These are phyloP conservation scores for honey bee (Apis mellifera) DNA, from an alignment of 1,140 invertebrate genomes.

Conservation along the genomic window DNA sequence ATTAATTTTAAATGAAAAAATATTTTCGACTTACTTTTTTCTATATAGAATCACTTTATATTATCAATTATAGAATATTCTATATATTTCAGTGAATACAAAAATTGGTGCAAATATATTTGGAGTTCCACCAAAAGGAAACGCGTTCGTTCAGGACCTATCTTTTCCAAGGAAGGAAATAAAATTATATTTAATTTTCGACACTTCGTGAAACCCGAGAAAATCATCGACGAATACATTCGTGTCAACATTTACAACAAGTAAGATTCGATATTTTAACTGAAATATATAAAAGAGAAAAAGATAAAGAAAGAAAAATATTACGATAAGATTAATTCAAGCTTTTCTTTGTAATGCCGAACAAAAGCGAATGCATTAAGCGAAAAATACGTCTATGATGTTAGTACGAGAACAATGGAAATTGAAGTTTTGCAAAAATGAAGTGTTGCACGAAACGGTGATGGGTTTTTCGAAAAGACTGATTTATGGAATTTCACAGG, in stretches of 20 bases:
- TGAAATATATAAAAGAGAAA: not conserved
- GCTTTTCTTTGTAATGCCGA: not conserved
- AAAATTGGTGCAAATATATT: conserved; percentile 25
- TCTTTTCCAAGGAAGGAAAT: conserved; percentile 21
- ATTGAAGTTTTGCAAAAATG: not conserved
- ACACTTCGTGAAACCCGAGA: conserved; percentile 36
- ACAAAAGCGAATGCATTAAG: not conserved
- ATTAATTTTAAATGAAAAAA: no score
- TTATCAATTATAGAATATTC: not conserved
- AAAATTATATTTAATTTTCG: conserved; percentile 38
- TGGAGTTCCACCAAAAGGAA: conserved; percentile 31
- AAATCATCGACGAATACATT: conserved; percentile 39
- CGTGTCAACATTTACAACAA: conserved; percentile 38
- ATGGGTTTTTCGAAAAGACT: not conserved
- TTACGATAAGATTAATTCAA: not conserved
- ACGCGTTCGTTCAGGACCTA: not conserved
- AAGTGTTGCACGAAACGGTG: not conserved
- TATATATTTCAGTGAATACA: conserved; percentile 20
- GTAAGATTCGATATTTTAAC: conserved; percentile 10
- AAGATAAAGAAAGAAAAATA: not conserved
- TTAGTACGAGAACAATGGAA: not conserved
- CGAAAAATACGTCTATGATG: not conserved
- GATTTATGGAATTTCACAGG: conserved; percentile 20
- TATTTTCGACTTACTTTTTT: no score
- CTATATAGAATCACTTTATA: no score